Evolutionary conservation across 2,113 vertebrate genomes (phyloP), one percentile per base, ranked within the genome.

Genomic region (Rhinichthys klamathensis): DNA sequence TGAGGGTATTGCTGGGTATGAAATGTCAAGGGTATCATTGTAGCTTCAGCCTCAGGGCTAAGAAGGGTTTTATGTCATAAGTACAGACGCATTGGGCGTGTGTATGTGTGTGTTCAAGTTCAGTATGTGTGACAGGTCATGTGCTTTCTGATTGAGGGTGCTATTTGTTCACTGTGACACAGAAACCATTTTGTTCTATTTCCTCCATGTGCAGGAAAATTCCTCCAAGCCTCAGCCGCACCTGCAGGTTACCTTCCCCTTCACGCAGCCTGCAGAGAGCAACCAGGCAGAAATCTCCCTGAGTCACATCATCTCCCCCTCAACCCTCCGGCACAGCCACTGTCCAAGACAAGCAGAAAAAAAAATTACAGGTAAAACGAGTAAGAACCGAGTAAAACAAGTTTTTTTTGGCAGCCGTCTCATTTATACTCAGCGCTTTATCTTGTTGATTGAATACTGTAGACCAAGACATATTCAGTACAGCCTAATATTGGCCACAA

Each of bases 131-230:
- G 67, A 75, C 35, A 85, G 72, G 56, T 78, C 79, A 82, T 85
- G 79, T 74, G 77, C 74, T 81, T 27, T 70, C 72, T 86, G 87
- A 79, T 85, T 84, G 65, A 73, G 23, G 73, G 49, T 87, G 56
- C 70, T 84, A 77, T 88, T 67, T 69, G 38, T 67, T 85, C 75
- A 75, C 18, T 58, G 46, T 70, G 75, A 81, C 60, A 81, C 51
- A 79, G 70, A 74, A 84, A 58, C 87, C 74, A 85, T 88, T 88
- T 72, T 79, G 79, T 83, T 74, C 61, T 25, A 75, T 81, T 84
- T 87, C 76, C 32, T 84, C 65, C 15, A 30, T 69, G 72, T 70
- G 77, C 70, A 51, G 38, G 46, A 85, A 73, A 85, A 85, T 81
- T 81, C 49, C 73, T 83, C 32, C 60, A 77, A 76, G 58, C 56